Percentiles rank a stretch among this genome's conserved stretches.
Evolutionary conservation across 2,888 invertebrate species (phyloP).

Genomic region (Halocaridina rubra): DNA sequence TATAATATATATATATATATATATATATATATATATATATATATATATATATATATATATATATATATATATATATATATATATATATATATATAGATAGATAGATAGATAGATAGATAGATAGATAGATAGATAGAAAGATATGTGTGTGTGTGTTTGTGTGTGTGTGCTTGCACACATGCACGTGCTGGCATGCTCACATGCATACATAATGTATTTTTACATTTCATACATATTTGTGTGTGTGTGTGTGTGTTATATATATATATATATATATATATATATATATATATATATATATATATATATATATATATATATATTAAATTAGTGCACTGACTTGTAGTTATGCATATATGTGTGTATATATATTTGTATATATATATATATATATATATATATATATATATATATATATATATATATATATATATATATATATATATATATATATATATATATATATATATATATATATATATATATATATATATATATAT

Average conservation of each 20-base stretch:
- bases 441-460: not conserved
- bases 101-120: too few species aligned
- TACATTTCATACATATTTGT: not conserved
- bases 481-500: not conserved
- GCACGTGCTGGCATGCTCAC: too few species aligned
- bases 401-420: not conserved
- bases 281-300: not conserved
- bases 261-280: not conserved
- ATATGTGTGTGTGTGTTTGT: too few species aligned
- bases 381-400: constrained; percentile 2
- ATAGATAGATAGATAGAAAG: too few species aligned
- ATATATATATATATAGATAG: too few species aligned
- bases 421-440: not conserved
- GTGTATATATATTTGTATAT: not conserved
- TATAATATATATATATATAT: too few species aligned
- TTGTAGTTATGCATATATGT: not conserved
- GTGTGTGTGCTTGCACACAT: too few species aligned
- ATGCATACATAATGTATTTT: too few species aligned
- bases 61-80: too few species aligned
- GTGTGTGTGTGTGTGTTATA: not conserved
- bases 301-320: not conserved
- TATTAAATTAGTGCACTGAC: too few species aligned
- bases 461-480: not conserved
- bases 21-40: too few species aligned
- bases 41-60: too few species aligned